Conservation (phyloP, 2,113 vertebrate species). For the Trinectes maculatus region DNA sequence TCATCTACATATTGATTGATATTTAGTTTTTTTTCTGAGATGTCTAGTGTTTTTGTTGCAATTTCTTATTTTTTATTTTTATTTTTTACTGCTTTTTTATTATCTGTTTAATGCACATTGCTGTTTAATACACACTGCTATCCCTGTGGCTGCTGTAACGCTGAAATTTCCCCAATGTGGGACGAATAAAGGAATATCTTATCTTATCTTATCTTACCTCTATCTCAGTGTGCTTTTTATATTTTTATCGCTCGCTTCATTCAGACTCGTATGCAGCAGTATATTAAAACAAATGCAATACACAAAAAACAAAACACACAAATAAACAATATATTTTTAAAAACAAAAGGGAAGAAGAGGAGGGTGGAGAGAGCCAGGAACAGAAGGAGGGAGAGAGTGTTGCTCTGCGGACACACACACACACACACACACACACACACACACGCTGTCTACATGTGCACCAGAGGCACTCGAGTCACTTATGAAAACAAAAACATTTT, state of each 20-base stretch:
- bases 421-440: slow-evolving; percentile 3
- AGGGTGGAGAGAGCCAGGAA: background rate
- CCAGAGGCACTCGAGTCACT: slow-evolving; percentile 4
- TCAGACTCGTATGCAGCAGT: slow-evolving; percentile 28
- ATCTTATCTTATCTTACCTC: no score
- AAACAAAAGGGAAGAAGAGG: slow-evolving; percentile 38
- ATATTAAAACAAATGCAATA: no score
- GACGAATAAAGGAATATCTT: no score
- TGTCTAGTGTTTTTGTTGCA: no score
- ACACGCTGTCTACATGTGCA: background rate
- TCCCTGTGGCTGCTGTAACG: no score
- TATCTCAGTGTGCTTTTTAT: background rate
- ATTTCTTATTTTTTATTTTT: no score
- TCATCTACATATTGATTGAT: no score
- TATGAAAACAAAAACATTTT: slow-evolving; percentile 34
- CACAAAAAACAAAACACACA: slow-evolving; percentile 42
- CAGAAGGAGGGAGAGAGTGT: background rate
- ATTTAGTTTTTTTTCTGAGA: no score
- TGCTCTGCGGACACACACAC: slow-evolving; percentile 12
- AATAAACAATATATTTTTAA: slow-evolving; percentile 53
- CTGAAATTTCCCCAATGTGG: no score
- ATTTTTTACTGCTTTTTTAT: no score
- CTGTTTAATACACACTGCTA: no score
- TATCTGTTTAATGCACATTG: no score
- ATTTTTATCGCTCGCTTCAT: slow-evolving; percentile 38